Evolutionary conservation across 2,888 invertebrate genomes (phyloP).

Genomic region (Yponomeuta cagnagella): DNA sequence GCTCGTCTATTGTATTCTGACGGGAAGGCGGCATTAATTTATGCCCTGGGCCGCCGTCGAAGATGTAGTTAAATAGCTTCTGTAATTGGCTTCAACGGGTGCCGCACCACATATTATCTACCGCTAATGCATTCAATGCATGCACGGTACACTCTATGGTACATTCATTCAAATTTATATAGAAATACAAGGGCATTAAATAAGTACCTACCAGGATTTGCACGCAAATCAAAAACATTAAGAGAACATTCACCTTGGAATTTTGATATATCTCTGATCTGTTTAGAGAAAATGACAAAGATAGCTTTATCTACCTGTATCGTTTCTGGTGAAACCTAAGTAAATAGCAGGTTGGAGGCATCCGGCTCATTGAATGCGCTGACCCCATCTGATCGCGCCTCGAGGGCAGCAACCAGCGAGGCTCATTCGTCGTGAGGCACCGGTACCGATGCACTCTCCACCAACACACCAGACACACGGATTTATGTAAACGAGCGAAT

Average conservation of each 20-base stretch:
- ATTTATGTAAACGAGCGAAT: conserved; percentile 16
- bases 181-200: not conserved
- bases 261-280: not conserved
- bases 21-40: conserved; percentile 39
- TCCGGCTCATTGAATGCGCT: conserved; percentile 74
- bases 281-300: conserved; percentile 24
- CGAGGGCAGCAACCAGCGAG: conserved; percentile 41
- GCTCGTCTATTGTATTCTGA: conserved; percentile 46
- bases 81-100: conserved; percentile 36
- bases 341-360: conserved; percentile 68
- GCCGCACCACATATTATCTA: conserved; percentile 16
- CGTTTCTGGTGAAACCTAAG: conserved; percentile 66
- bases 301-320: conserved; percentile 57
- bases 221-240: not conserved
- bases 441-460: conserved; percentile 13
- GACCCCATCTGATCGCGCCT: conserved; percentile 72
- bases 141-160: not conserved
- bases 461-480: conserved; percentile 5
- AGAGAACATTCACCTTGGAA: not conserved
- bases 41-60: conserved; percentile 33
- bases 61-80: conserved; percentile 37
- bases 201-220: not conserved
- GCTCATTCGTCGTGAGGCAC: conserved; percentile 37
- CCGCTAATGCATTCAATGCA: conserved; percentile 13
- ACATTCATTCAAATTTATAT: not conserved